Conservation (phyloP, 2,888 invertebrate species). For the Pristionchus maxplancki region DNA sequence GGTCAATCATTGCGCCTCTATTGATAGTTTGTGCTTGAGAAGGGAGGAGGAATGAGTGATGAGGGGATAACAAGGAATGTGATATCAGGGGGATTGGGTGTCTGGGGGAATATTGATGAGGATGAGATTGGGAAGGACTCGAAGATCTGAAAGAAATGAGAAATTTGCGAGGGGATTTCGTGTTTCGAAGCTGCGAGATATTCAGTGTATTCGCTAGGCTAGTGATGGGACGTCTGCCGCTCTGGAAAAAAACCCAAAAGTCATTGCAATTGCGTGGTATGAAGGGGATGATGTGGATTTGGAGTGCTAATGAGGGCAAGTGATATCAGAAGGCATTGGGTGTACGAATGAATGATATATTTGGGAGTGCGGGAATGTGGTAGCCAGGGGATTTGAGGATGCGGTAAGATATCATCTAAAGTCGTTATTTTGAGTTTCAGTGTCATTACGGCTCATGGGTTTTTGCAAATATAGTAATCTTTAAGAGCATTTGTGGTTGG, state of each 20-base stretch:
- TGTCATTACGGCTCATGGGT: neutral
- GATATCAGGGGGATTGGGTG: too few species aligned
- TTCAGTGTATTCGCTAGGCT: too few species aligned
- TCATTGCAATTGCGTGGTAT: neutral
- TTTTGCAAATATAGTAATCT: too few species aligned
- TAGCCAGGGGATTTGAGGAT: neutral
- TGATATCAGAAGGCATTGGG: neutral
- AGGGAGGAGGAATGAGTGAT: neutral
- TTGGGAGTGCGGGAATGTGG: neutral
- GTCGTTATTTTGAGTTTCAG: too few species aligned
- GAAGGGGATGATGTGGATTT: neutral
- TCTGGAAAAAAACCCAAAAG: too few species aligned
- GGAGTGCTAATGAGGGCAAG: neutral
- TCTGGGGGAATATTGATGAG: too few species aligned
- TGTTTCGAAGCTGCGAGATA: too few species aligned
- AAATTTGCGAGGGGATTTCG: neutral
- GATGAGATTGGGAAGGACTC: too few species aligned
- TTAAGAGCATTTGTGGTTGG: too few species aligned
- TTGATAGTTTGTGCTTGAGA: neutral
- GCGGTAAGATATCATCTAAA: neutral
- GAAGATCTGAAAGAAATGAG: neutral
- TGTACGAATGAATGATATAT: neutral
- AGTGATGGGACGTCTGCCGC: too few species aligned
- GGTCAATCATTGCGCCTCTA: neutral
- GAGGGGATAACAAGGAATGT: neutral